Base-by-base conservation (phyloP, 2,113 vertebrate genomes). In the Brevimyrus niger region DNA sequence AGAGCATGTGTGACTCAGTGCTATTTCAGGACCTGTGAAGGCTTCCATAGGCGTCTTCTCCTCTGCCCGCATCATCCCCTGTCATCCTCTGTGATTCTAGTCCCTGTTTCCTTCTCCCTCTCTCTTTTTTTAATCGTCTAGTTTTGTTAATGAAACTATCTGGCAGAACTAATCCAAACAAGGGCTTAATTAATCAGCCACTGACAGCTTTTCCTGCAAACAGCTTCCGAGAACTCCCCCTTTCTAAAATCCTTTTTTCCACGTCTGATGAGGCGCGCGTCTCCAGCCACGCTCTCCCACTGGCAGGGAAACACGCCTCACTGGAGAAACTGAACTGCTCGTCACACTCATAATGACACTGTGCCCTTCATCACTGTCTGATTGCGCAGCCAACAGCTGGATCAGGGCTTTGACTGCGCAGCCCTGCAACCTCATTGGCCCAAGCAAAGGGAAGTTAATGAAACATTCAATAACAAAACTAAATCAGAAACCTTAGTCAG, bases 141-240 rank as follows among this genome's bases (percentile, higher is more conserved):
- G 95, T 94, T 94, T 92, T 91, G 90, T 92, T 96, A 97, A 96
- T 96, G 95, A 96, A 96, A 96, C 92, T 92, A 95, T 95, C 94
- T 94, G 94, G 95, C 95, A 96, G 95, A 97, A 96, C 95, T 96
- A 96, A 97, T 96, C 95, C 94, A 94, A 96, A 96, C 96, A 96
- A 92, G n/a, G 88, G 90, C 93, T 95, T 96, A 97, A 96, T 96
- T 97, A 97, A 96, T 97, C 94, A 96, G 94, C 94, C 94, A 92
- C 94, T 96, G 95, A 93, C 95, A 96, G 95, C 93, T 88, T 94
- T 89, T 50, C 44, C 88, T 92, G 91, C 93, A 96, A 96, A 96
- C 96, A 94, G 94, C 93, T 95, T 94, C 94, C 95, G 96, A 97
- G 95, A 96, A 96, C 94, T 19, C n/a, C 61, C n/a, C 61, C 11